These are phyloP conservation scores for Stenurella melanura DNA, from an alignment of 2,888 invertebrate species.

Conservation along the genomic window DNA sequence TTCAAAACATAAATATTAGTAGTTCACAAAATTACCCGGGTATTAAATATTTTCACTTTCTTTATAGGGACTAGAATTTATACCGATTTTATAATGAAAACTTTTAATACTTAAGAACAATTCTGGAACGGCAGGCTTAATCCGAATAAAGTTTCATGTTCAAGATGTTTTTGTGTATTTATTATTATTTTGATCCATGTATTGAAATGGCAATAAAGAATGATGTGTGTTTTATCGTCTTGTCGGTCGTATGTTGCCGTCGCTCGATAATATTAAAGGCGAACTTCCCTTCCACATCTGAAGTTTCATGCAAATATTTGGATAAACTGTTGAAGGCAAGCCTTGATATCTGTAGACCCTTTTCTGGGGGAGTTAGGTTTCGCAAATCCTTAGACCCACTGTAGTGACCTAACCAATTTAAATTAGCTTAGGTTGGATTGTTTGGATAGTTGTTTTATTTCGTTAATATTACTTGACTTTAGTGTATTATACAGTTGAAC, in stretches of 20 bases:
- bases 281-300: slow-evolving; percentile 2
- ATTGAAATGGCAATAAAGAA: slow-evolving; percentile 22
- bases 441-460: slow-evolving; percentile 31
- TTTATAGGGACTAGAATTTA: too few species aligned
- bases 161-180: background rate
- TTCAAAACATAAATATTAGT: too few species aligned
- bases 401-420: slow-evolving; percentile 22
- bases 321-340: slow-evolving; percentile 34
- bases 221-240: slow-evolving; percentile 19
- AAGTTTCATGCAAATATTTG: slow-evolving; percentile 21
- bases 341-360: slow-evolving; percentile 21
- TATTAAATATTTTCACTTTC: too few species aligned
- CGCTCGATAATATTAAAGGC: slow-evolving; percentile 28
- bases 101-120: background rate
- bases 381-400: slow-evolving; percentile 15
- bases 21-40: too few species aligned
- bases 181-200: slow-evolving; percentile 12
- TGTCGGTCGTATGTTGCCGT: slow-evolving; percentile 17
- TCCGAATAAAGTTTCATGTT: background rate
- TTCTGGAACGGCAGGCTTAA: background rate
- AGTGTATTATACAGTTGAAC: slow-evolving; percentile 24
- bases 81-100: too few species aligned
- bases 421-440: slow-evolving; percentile 35
- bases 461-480: slow-evolving; percentile 26
- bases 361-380: slow-evolving; percentile 13